These are phyloP conservation scores for Corythornis madagascariensis DNA, from an alignment of 2,113 vertebrate species.

Conservation along the genomic window DNA sequence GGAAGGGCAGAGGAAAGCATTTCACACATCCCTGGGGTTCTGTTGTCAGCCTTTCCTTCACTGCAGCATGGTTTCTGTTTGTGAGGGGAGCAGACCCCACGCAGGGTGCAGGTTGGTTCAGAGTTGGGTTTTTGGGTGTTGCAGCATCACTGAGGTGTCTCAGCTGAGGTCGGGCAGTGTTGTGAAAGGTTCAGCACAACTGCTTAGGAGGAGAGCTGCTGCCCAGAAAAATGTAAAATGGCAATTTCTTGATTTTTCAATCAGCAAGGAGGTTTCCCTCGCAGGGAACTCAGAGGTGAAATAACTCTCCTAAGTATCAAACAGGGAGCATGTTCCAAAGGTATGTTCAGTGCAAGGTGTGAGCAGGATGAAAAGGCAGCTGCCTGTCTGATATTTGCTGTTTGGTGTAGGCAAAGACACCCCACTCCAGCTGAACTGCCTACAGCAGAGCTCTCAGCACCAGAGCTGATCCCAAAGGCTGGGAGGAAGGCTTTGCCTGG, in stretches of 20 bases:
- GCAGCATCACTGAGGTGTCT: neutral
- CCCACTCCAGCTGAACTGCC: accelerated
- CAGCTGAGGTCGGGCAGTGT: neutral
- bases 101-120: neutral
- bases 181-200: neutral
- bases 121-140: neutral
- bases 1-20: neutral
- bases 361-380: neutral
- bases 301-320: neutral
- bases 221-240: neutral
- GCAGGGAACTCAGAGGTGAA: neutral
- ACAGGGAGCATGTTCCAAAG: neutral
- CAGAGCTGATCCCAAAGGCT: neutral
- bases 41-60: neutral
- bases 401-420: neutral
- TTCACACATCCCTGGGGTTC: accelerated
- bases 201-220: neutral
- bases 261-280: neutral
- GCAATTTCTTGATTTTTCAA: neutral
- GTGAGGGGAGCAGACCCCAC: neutral
- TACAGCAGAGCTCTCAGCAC: neutral
- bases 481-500: neutral
- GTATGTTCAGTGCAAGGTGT: neutral
- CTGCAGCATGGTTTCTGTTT: accelerated
- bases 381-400: neutral